These are phyloP conservation scores for Cyrtorhinus lividipennis DNA, from an alignment of 1,140 invertebrate genomes.

Conservation along the genomic window DNA sequence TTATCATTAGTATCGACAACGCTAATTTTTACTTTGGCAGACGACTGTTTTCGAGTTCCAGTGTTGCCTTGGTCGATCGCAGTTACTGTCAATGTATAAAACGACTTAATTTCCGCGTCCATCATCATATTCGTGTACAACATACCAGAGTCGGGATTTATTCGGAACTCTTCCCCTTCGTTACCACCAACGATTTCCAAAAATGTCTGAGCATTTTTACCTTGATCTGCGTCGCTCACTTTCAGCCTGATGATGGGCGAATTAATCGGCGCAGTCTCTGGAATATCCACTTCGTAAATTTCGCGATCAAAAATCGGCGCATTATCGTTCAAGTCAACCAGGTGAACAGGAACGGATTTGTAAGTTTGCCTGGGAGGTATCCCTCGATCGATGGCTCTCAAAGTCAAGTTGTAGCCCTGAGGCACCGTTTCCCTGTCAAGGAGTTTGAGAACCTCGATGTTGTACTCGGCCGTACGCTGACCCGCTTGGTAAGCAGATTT, in stretches of 20 bases:
- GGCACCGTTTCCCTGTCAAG: conserved; percentile 60
- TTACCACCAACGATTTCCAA: conserved; percentile 86
- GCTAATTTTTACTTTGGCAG: conserved; percentile 76
- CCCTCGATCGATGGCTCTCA: conserved; percentile 71
- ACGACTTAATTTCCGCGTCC: conserved; percentile 75
- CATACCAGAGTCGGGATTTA: conserved; percentile 79
- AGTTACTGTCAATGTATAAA: conserved; percentile 81
- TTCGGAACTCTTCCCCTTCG: conserved; percentile 70
- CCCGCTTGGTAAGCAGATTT: conserved; percentile 32
- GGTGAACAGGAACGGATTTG: conserved; percentile 48
- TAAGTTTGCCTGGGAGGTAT: conserved; percentile 58
- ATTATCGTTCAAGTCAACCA: conserved; percentile 73
- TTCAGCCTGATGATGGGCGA: conserved; percentile 74
- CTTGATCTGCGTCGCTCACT: conserved; percentile 70
- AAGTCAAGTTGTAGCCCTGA: conserved; percentile 69
- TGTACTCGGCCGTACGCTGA: conserved; percentile 40
- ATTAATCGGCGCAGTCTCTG: conserved; percentile 75
- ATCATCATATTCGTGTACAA: conserved; percentile 67
- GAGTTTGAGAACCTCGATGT: conserved; percentile 57
- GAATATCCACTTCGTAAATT: conserved; percentile 72
- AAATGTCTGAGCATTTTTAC: conserved; percentile 65
- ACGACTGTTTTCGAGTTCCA: conserved; percentile 67
- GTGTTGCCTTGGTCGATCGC: conserved; percentile 77
- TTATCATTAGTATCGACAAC: conserved; percentile 86
- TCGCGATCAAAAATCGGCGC: conserved; percentile 75